Percentiles rank a stretch among this genome's conserved stretches.
Conservation (phyloP, 2,113 vertebrate species). For the Oryzias curvinotus region DNA sequence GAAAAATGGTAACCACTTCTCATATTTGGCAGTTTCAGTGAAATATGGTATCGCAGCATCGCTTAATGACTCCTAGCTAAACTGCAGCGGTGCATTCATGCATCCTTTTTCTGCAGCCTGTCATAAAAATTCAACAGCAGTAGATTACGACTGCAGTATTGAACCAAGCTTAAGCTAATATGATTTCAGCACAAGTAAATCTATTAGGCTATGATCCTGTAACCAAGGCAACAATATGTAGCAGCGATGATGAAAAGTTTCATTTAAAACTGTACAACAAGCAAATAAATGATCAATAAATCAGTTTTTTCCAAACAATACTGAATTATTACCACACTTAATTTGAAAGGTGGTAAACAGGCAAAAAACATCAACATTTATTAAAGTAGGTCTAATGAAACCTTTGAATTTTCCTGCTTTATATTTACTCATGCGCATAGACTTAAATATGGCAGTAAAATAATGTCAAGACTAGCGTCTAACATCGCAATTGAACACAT, state of each 20-base stretch:
- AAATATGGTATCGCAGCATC: background rate
- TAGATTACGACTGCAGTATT: background rate
- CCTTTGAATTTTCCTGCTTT: too few species aligned
- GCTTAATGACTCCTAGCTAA: conserved; percentile 13
- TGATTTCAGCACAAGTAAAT: background rate
- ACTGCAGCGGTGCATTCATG: conserved; percentile 2
- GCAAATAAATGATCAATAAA: too few species aligned
- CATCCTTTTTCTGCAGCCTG: conserved; percentile 5
- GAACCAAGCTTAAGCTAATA: background rate
- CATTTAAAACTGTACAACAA: background rate
- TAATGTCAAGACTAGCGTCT: too few species aligned
- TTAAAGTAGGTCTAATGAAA: too few species aligned
- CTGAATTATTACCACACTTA: too few species aligned
- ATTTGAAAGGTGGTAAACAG: too few species aligned
- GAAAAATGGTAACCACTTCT: too few species aligned
- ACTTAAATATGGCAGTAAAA: too few species aligned
- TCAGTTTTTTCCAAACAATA: too few species aligned
- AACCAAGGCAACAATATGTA: background rate
- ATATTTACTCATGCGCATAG: too few species aligned
- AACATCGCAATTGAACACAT: too few species aligned
- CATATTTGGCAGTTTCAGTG: background rate
- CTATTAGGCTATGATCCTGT: background rate
- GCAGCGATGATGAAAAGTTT: background rate
- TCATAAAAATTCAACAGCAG: background rate
- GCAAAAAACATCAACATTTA: too few species aligned